Base-by-base conservation (phyloP, 2,797 vertebrate species). In the Dicrostonyx torquatus region DNA sequence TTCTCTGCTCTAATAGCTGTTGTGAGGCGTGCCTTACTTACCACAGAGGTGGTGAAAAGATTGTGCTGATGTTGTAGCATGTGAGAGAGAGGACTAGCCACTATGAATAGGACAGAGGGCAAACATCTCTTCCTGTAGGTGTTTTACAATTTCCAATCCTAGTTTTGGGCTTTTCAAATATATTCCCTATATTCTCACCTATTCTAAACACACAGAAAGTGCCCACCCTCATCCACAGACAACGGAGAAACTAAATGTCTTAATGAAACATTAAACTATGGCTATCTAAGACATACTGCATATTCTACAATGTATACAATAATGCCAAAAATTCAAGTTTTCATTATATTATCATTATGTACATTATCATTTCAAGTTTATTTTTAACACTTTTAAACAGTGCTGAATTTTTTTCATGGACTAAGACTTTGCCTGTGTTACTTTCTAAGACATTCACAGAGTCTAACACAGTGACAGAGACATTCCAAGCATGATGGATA, bases 121-220 rank as follows among this genome's bases (percentile, higher is more conserved):
- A 29, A 60, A 2, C 3, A 0, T 7, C 2, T 12, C 0, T 29
- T 9, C 0, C 5, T 87, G 1, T 1, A 48, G n/a, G 31, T 60
- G 2, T 31, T 14, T 2, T 0, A 3, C 31, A 53, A 12, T 24
- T 14, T n/a, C 64, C 26, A 68, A 24, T n/a, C 5, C 55, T 31
- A 50, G 6, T 45, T 79, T 70, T 7, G 31, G 34, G 48, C 0
- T 26, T 72, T 89, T 34, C 18, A 55, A 77, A 50, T 64, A 12
- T 82, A 2, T 58, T 68, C 20, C 68, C 13, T 70, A 12, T 82
- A 2, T 58, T 68, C 20, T 77, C 15, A 86, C 2, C 18, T 90
- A 1, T 66, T 72, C 2, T 4, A 89, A 84, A 50, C 70, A 22
- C 40, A 8, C 29, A 14, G 29, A 5, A 1, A 48, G 37, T 40